A percentile compares a stretch with the other conserved stretches of the same genome.
Evolutionary conservation across 2,797 vertebrate genomes (phyloP).

Genomic region (Parambassis ranga): DNA sequence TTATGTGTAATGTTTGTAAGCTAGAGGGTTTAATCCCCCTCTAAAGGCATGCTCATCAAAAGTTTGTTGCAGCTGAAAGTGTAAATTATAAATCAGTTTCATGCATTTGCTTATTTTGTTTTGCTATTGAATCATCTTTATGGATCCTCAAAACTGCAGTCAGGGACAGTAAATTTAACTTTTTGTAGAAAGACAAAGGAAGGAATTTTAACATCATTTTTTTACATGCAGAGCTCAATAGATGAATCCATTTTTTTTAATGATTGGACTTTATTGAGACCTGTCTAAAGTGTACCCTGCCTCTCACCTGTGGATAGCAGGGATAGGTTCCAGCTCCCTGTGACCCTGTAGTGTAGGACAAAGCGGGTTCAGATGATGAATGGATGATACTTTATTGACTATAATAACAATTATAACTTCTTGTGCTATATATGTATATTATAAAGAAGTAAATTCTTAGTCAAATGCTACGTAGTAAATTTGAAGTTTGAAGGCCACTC

Average conservation of each 20-base stretch:
- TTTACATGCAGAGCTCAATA: neutral
- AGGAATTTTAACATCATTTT: neutral
- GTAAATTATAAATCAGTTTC: constrained; percentile 52
- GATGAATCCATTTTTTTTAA: neutral
- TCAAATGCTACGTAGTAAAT: too few species aligned
- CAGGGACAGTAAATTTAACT: neutral
- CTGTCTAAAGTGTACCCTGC: too few species aligned
- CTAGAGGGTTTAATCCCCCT: constrained; percentile 19
- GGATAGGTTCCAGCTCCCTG: too few species aligned
- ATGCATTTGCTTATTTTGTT: constrained; percentile 25
- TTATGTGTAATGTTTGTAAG: constrained; percentile 28
- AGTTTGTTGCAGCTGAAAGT: constrained; percentile 37
- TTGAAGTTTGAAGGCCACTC: neutral
- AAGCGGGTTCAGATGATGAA: too few species aligned
- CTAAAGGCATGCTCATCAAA: constrained; percentile 37
- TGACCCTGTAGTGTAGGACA: too few species aligned
- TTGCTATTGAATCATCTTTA: constrained; percentile 21
- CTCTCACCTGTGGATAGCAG: too few species aligned
- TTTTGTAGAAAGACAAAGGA: constrained; percentile 2
- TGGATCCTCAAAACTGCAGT: constrained; percentile 3
- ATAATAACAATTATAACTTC: too few species aligned
- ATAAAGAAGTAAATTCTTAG: neutral
- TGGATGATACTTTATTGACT: too few species aligned
- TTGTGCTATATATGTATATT: neutral
- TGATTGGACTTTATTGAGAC: neutral